Conservation (phyloP, 2,888 invertebrate species). For the Diaphora mendica region DNA sequence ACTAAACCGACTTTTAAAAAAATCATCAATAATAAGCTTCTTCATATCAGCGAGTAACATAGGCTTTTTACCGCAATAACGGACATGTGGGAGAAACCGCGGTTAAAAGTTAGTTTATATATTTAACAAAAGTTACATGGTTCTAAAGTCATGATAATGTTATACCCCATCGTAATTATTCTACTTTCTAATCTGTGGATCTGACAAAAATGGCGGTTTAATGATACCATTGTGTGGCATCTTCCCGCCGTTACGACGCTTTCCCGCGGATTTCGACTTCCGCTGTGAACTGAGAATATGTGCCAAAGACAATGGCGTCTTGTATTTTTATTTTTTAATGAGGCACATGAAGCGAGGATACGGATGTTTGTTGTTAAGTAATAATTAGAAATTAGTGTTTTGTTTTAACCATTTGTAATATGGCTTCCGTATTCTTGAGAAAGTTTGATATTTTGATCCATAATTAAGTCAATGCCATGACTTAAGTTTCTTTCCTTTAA, state of each 20-base stretch:
- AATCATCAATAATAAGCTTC: too few species aligned
- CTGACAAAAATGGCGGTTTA: constrained; percentile 47
- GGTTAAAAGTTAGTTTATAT: too few species aligned
- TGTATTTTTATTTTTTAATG: constrained; percentile 44
- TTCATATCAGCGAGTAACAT: too few species aligned
- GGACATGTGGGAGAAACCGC: too few species aligned
- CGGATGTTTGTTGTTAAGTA: constrained; percentile 22
- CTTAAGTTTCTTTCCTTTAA: too few species aligned
- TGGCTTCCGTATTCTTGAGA: not conserved
- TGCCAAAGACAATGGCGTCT: constrained; percentile 46
- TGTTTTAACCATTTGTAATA: not conserved
- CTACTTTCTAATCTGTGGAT: constrained; percentile 49
- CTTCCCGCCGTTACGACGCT: constrained; percentile 51
- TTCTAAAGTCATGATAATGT: not conserved
- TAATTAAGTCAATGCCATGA: too few species aligned
- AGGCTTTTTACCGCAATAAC: too few species aligned
- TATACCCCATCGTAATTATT: constrained; percentile 23
- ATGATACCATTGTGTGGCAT: constrained; percentile 45
- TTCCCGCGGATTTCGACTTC: constrained; percentile 54
- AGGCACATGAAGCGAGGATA: constrained; percentile 30
- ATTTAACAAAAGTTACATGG: too few species aligned
- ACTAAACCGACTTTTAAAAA: too few species aligned
- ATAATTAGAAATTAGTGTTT: not conserved
- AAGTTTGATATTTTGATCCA: not conserved
- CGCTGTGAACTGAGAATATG: constrained; percentile 43